Evolutionary conservation across 1,140 invertebrate genomes (phyloP).

Genomic region (Hycleus phaleratus): DNA sequence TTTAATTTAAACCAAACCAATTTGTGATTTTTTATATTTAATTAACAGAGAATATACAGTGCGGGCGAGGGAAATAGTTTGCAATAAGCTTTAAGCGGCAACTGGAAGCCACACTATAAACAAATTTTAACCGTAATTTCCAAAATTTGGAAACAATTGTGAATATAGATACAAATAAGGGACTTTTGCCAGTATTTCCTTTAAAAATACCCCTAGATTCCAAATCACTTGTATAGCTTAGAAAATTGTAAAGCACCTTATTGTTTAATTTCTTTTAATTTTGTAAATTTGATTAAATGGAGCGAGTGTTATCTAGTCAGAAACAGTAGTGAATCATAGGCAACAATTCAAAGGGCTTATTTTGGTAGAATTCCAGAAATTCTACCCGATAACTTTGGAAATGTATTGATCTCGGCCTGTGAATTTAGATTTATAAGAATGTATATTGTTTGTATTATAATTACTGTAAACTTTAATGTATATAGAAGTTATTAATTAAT

Average conservation of each 20-base stretch:
- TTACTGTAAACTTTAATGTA: conserved; percentile 9
- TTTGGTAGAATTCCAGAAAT: neutral
- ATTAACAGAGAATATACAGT: conserved; percentile 14
- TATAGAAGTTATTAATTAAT: conserved; percentile 1
- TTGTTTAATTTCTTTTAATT: conserved; percentile 5
- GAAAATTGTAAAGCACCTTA: neutral
- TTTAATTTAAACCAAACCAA: too few species aligned
- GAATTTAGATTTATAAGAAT: conserved; percentile 5
- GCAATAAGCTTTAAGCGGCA: conserved; percentile 41
- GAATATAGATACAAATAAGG: too few species aligned
- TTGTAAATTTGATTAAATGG: conserved; percentile 5
- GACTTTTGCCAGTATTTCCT: too few species aligned
- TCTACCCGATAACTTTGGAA: neutral
- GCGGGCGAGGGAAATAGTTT: conserved; percentile 40
- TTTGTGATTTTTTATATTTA: too few species aligned
- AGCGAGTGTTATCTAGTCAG: conserved; percentile 26
- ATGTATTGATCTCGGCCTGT: conserved; percentile 11
- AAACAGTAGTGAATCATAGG: conserved; percentile 19
- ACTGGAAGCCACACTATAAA: conserved; percentile 32
- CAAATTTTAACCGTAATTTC: conserved; percentile 4
- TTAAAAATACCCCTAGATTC: too few species aligned
- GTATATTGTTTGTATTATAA: conserved; percentile 8
- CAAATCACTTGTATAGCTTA: too few species aligned
- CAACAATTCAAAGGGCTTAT: neutral
- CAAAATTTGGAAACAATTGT: too few species aligned